Evolutionary conservation across 2,888 invertebrate genomes (phyloP).

Genomic region (Pelosia muscerda): DNA sequence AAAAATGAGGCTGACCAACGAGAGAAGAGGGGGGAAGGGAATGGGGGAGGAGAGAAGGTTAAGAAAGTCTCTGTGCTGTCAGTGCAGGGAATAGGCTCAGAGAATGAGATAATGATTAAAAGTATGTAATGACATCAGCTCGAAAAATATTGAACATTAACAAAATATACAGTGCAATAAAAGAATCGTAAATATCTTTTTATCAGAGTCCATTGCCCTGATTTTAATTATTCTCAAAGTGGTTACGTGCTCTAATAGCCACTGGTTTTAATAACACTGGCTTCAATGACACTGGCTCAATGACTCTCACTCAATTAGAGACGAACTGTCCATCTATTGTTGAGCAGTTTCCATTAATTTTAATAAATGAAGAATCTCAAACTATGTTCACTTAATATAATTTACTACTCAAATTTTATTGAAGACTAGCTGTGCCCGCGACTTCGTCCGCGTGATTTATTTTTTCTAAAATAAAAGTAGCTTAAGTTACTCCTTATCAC

Average conservation of each 20-base stretch:
- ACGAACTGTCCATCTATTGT: conserved; percentile 16
- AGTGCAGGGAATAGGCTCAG: too few relatives aligned
- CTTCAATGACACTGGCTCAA: conserved; percentile 24
- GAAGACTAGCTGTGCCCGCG: too few relatives aligned
- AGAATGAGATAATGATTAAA: too few relatives aligned
- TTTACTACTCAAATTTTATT: too few relatives aligned
- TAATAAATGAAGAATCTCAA: conserved; percentile 6
- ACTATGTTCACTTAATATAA: too few relatives aligned
- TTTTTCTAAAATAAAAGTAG: too few relatives aligned
- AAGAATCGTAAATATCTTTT: conserved; percentile 7
- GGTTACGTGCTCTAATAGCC: neutral
- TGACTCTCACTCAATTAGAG: conserved; percentile 36
- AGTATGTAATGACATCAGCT: neutral
- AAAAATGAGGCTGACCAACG: too few relatives aligned
- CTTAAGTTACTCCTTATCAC: too few relatives aligned
- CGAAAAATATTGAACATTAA: conserved; percentile 3
- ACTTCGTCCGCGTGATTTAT: too few relatives aligned
- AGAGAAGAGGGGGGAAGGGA: too few relatives aligned
- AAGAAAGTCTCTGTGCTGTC: too few relatives aligned
- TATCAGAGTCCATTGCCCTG: conserved; percentile 16
- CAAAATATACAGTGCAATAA: neutral
- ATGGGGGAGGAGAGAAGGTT: too few relatives aligned
- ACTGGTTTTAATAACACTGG: conserved; percentile 34
- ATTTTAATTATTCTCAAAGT: conserved; percentile 27
- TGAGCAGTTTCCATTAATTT: conserved; percentile 6